Evolutionary conservation across 2,888 invertebrate species (phyloP), one percentile per base, ranked within the genome.

Genomic region (Andrena praecox): DNA sequence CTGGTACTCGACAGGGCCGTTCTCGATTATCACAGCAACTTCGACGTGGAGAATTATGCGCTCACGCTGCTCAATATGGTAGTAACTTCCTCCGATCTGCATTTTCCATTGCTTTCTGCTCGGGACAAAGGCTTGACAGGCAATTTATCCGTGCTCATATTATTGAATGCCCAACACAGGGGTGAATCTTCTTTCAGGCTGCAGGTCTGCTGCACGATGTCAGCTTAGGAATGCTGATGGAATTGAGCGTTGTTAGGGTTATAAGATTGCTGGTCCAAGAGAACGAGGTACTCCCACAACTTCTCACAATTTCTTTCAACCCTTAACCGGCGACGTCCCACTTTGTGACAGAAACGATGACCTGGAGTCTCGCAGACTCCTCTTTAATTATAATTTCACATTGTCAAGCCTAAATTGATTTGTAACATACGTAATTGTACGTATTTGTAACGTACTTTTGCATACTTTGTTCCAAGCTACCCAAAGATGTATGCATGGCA

Each of bases 1-100:
- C 94, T 95, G 10, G 95, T 95, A 7, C 94, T 95, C 35, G 95
- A 95, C 89, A 94, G 94, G 69, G 92, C 94, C 70, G 94, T 95
- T 94, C 91, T 95, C 80, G 94, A 94, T 54, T 95, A 95, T 90
- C 95, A 95, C 89, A 92, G 93, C 73, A 93, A 94, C 74, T 94
- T 95, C 81, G 95, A 95, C 88, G 91, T 96, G 33, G 95, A 95
- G 83, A 95, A 94, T 64, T 95, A 95, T 85, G 94, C 95, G 12
- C 91, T 95, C 16, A 95, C 95, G 1, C 93, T 95, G 62, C 94
- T 95, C 92, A 95, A 95, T 89, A 95, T 95, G 95, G 95, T 95
- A 90, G 48, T 7, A 27, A 56, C 59, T 66, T 64, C 60, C 29
- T 42, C 50, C 48, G 16, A 48, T 56, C 29, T 59, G 48, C 54